Percentiles rank a stretch among this genome's conserved stretches.
Conservation (phyloP, 35 echinoderm and acorn worm genomes). For the Strongylocentrotus purpuratus region DNA sequence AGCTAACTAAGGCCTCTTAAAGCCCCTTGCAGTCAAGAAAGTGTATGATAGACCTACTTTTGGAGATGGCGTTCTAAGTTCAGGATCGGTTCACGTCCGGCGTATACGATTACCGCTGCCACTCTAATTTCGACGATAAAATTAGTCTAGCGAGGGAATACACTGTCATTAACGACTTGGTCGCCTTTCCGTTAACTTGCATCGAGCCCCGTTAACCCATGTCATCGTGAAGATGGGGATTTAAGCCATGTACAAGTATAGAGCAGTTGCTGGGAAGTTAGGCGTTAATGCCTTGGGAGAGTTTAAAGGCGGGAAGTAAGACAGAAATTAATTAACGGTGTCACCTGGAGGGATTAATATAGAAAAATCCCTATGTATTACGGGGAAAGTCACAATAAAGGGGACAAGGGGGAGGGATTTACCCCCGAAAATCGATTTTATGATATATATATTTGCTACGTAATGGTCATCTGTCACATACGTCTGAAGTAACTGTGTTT, state of each 20-base stretch:
- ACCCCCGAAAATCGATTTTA: not conserved
- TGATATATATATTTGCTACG: not conserved
- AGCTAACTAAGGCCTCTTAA: not conserved
- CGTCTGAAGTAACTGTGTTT: not conserved
- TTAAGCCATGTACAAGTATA: not conserved
- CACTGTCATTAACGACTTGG: not conserved
- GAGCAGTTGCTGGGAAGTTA: not conserved
- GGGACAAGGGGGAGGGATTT: not conserved
- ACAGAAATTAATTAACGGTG: not conserved
- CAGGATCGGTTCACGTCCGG: conserved; percentile 14
- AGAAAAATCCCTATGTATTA: not conserved
- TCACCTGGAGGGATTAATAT: not conserved
- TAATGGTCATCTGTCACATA: not conserved
- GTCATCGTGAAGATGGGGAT: not conserved
- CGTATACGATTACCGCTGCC: not conserved
- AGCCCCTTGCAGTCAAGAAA: not conserved
- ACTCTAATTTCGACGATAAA: not conserved
- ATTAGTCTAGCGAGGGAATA: conserved; percentile 9
- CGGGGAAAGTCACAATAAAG: not conserved
- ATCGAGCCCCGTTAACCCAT: not conserved
- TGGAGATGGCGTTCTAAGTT: not conserved
- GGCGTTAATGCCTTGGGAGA: not conserved
- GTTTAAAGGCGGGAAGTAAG: not conserved
- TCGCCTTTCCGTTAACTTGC: not conserved
- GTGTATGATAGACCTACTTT: not conserved